Evolutionary conservation across 2,888 invertebrate species (phyloP).

Genomic region (Lacanobia oleracea): DNA sequence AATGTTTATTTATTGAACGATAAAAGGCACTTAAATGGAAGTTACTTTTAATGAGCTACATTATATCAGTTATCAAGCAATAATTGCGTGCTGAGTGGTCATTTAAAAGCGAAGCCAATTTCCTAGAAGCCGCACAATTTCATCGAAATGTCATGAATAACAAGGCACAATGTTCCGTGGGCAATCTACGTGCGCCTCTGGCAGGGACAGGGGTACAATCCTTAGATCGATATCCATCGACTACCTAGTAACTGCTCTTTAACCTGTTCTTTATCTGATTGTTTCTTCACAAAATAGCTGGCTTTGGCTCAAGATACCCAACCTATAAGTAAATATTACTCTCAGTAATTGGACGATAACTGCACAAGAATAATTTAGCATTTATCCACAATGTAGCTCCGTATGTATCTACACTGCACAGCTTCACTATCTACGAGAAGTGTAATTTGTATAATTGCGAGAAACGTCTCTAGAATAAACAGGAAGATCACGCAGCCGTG

Average conservation of each 20-base stretch:
- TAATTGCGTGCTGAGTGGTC: conserved; percentile 30
- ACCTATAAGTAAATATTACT: conserved; percentile 44
- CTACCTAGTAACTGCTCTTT: conserved; percentile 65
- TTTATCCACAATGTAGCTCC: conserved; percentile 34
- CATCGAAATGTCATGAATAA: conserved; percentile 52
- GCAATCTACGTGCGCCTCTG: conserved; percentile 51
- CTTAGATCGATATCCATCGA: conserved; percentile 67
- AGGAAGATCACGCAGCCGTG: conserved; percentile 36
- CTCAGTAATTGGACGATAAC: conserved; percentile 42
- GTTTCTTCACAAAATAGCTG: conserved; percentile 58
- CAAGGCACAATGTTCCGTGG: conserved; percentile 35
- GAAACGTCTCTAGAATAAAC: conserved; percentile 42
- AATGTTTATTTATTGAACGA: conserved; percentile 13
- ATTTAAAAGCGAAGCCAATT: conserved; percentile 33
- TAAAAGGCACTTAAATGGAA: conserved; percentile 19
- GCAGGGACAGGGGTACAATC: conserved; percentile 45
- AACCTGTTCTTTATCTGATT: conserved; percentile 69
- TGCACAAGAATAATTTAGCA: conserved; percentile 40
- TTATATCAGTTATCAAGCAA: conserved; percentile 10
- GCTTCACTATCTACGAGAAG: conserved; percentile 41
- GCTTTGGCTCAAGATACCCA: conserved; percentile 38
- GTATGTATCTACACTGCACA: conserved; percentile 12
- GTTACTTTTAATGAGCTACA: conserved; percentile 23
- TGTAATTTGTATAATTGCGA: conserved; percentile 53
- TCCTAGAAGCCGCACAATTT: conserved; percentile 44